Evolutionary conservation across 2,113 vertebrate species (phyloP), one percentile per base, ranked within the genome.

Genomic region (Lepisosteus osseus): DNA sequence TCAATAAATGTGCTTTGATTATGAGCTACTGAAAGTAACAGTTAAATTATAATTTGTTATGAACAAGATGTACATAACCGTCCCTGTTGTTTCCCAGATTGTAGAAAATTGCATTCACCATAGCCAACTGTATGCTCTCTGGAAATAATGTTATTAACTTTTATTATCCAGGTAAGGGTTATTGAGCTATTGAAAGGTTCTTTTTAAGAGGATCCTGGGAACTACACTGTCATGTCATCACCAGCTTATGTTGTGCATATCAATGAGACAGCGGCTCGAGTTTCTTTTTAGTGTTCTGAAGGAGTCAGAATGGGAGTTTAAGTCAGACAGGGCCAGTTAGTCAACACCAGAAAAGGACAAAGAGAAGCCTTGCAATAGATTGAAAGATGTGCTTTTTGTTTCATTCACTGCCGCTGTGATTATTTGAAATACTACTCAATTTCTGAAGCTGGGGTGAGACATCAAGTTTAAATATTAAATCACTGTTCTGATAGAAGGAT

Each of bases 121-220:
- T 59, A 6, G 9, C 4, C 11, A 4, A 15, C 57, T 59, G 9
- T 15, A 13, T 8, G 11, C 14, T 15, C 6, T 15, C 12, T 4
- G 6, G 57, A 59, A 59, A 13, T 59, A 8, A 59, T 6, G 11
- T 14, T 5, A 59, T 59, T 59, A 59, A 59, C 57, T 4, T 29
- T 59, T 59, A 59, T 59, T 59, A 59, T 13, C 57, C 57, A 59
- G 57, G 57, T 59, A 59, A 29, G 57, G 57, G 4, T n/a, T 59
- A 59, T 59, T 59, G n/a, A 59, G 57, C 57, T 59, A 59, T 59
- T 59, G 13, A 59, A 59, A 11, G 14, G 3, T 15, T 15, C 57
- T 59, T 14, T 59, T n/a, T 13, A 59, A 59, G 57, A 59, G 57
- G 12, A 13, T 59, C 57, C 57, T 59, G 57, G 57, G 57, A 59